These are phyloP conservation scores for Sitophilus oryzae DNA, from an alignment of 1,140 invertebrate species.

Conservation along the genomic window DNA sequence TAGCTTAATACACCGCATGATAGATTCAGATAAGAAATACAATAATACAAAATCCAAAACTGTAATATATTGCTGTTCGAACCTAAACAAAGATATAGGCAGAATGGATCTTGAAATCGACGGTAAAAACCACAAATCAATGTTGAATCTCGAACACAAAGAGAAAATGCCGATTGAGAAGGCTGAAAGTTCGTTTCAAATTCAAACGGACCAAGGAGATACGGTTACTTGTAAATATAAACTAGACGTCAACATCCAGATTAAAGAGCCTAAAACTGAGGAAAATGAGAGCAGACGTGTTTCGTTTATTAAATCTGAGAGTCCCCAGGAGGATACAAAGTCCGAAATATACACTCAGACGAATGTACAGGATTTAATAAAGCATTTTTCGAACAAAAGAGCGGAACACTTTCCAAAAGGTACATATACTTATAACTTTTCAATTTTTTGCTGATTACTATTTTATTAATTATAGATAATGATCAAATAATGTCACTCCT, in stretches of 20 bases:
- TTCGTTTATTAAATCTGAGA: constrained; percentile 16
- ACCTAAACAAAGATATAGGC: constrained; percentile 13
- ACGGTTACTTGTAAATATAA: constrained; percentile 21
- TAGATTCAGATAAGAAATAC: constrained; percentile 28
- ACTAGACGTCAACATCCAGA: constrained; percentile 13
- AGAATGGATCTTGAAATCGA: constrained; percentile 26
- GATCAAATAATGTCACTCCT: constrained; percentile 22
- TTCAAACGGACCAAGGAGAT: constrained; percentile 26
- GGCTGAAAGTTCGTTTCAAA: constrained; percentile 14
- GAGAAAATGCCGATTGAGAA: not conserved
- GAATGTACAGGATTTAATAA: constrained; percentile 17
- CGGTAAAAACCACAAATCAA: constrained; percentile 5
- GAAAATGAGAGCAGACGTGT: not conserved
- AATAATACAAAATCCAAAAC: constrained; percentile 26
- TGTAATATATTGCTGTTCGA: constrained; percentile 24
- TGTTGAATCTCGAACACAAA: constrained; percentile 14
- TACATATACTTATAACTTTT: not conserved
- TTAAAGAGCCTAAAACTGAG: not conserved
- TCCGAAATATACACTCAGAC: constrained; percentile 6
- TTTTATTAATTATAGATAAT: constrained; percentile 18
- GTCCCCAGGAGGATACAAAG: not conserved
- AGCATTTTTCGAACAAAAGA: constrained; percentile 15
- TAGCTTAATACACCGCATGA: constrained; percentile 26
- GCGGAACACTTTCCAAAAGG: constrained; percentile 12
- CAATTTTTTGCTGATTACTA: not conserved